Conservation (phyloP, 2,797 vertebrate species). For the Melanotaenia pygmaea region DNA sequence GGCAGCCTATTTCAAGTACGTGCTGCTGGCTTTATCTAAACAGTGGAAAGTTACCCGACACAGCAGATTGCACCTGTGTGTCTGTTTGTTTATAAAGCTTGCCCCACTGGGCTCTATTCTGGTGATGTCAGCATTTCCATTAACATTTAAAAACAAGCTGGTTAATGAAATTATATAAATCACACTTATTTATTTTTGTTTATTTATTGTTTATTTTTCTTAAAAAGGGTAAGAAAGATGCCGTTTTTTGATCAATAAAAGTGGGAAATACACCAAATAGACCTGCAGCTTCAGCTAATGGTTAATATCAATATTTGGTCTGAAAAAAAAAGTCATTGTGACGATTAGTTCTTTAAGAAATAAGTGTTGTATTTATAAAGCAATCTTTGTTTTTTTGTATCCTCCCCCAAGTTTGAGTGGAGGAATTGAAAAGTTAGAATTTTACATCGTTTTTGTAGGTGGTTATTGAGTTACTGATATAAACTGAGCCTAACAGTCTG, state of each 20-base stretch:
- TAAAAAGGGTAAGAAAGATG: not conserved
- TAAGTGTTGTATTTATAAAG: not conserved
- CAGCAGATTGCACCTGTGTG: not conserved
- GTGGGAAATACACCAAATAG: not conserved
- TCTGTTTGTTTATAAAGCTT: not conserved
- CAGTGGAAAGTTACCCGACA: constrained; percentile 45
- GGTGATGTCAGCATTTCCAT: constrained; percentile 28
- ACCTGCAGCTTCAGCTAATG: not conserved
- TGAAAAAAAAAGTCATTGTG: not conserved
- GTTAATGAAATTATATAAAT: constrained; percentile 2
- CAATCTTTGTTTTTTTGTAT: not conserved
- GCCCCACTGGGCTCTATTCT: constrained; percentile 14
- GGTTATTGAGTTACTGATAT: not conserved
- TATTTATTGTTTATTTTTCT: too few relatives aligned
- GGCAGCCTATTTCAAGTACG: not conserved
- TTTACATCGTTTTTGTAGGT: not conserved
- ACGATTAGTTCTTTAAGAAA: not conserved
- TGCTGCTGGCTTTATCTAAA: constrained; percentile 9
- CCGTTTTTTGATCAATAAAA: not conserved
- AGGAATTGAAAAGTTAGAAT: not conserved
- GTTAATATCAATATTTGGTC: not conserved
- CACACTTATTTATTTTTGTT: not conserved
- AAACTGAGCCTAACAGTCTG: not conserved
- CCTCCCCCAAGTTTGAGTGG: not conserved
- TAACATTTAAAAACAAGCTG: not conserved